Base-by-base conservation (phyloP, 2,113 vertebrate genomes). In the Passer domesticus region DNA sequence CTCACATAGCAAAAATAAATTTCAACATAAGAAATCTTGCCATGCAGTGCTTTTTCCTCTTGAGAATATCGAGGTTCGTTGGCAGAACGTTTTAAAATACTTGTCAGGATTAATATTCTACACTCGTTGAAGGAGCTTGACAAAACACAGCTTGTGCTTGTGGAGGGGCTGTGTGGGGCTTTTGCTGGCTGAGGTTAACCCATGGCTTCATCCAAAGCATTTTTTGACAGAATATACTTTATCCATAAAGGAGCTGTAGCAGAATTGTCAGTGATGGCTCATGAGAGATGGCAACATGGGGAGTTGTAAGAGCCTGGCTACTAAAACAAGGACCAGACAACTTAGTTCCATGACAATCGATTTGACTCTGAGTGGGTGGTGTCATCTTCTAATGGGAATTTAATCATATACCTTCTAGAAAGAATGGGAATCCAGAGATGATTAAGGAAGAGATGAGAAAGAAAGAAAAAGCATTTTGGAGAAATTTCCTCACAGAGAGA, bases 161-260 rank as follows among this genome's bases (percentile, higher is more conserved):
- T 62, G 63, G 25, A 70, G 63, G 43, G 55, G 31, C 31, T 56
- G 14, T 69, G 49, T 43, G 79, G 49, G 37, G 56, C 72, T 83
- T 76, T 62, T 83, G 4, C 27, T 83, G 62, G 20, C 39, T 75
- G 43, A 39, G 31, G 49, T 70, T 49, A 77, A 83, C 33, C 55
- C 18, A 49, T 16, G 35, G 49, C 79, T 43, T 56, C 35, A 63
- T 33, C 49, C 64, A 56, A 78, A 93, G 78, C 81, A 63, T 73
- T 95, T 95, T 92, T 88, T 93, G 92, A 89, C 78, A 96, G 63
- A 90, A 88, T 87, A 27, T 78, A 47, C 94, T 95, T 97, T 91
- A 90, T 94, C 91, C 63, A 28, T 87, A 77, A 60, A 94, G 87
- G 47, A 60, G 12, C n/a, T 94, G 90, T 86, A 94, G 90, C 64